Base-by-base conservation (phyloP, 2,113 vertebrate genomes). In the Ciconia maguari region DNA sequence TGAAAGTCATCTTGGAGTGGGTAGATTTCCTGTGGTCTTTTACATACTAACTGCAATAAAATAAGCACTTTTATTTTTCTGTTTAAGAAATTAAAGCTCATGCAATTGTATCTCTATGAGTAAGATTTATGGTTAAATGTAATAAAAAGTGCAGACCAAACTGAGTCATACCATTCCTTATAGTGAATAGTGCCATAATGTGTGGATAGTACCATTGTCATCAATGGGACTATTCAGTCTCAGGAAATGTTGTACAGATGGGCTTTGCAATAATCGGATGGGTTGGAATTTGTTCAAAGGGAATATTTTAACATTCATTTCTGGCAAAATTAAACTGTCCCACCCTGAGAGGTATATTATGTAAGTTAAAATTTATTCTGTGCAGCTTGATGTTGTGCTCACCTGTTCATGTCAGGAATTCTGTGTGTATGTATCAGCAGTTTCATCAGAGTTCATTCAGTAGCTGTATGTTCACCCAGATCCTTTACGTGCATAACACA, bases 1-100 rank as follows among this genome's bases (percentile, higher is more conserved):
- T n/a, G n/a, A n/a, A n/a, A n/a, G n/a, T n/a, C 62, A 77, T 85
- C 46, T 51, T 70, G 8, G 17, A 65, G 62, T 58, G 42, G 36
- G 20, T 72, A 78, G 60, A 85, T 85, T 94, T 96, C 70, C 71
- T 88, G 88, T 94, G 70, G 30, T 51, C 49, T 95, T 84, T 93
- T 83, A 52, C n/a, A 48, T 79, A 83, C n/a, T 62, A 55, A 44
- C 27, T 76, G 27, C 66, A 83, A 83, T 74, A 76, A 65, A 95
- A 79, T 34, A 79, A 32, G 10, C 41, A 44, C 49, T 96, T 90
- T 61, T 68, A 30, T 76, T 87, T n/a, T 93, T 94, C 60, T 95
- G 32, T 72, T 92, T 81, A 83, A 66, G 60, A 74, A 65, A 78
- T 76, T 36, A 93, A 80, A 83, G 10, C 38, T 81, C 26, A 48